phyloP scores from a whole-genome alignment of 2,113 vertebrate species.

The Pseudorasbora parva region DNA sequence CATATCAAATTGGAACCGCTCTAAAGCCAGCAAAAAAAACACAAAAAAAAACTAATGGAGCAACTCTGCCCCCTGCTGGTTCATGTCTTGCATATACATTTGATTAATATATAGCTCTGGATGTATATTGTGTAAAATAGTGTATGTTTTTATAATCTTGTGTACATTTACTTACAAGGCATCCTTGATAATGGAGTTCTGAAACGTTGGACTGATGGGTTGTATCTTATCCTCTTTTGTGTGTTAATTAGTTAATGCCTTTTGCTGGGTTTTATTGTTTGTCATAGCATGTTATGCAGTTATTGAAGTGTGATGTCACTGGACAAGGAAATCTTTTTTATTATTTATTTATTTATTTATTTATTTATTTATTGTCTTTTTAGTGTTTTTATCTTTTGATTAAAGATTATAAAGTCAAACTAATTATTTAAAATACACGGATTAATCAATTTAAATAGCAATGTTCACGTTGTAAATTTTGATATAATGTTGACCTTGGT shows the following conservation, averaged over 20 bases:
- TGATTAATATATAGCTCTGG: neutral
- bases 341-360: too few relatives aligned
- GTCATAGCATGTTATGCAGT: neutral
- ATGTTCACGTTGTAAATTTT: neutral
- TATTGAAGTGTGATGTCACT: neutral
- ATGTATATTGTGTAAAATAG: neutral
- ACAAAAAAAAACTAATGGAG: slow-evolving; percentile 16
- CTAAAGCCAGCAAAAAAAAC: neutral
- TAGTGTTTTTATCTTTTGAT: neutral
- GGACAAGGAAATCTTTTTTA: neutral
- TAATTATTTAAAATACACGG: neutral
- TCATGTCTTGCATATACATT: neutral
- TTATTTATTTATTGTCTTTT: too few relatives aligned
- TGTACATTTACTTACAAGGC: neutral
- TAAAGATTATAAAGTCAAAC: neutral
- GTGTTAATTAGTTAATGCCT: neutral
- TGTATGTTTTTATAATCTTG: neutral
- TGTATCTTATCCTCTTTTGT: neutral
- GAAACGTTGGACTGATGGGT: neutral
- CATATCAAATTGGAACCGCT: neutral
- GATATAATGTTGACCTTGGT: neutral
- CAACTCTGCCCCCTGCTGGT: slow-evolving; percentile 53
- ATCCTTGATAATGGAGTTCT: neutral
- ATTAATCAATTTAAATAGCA: neutral
- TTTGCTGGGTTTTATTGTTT: neutral